phyloP scores from a whole-genome alignment of 2,113 vertebrate genomes.

The Regulus satrapa region DNA sequence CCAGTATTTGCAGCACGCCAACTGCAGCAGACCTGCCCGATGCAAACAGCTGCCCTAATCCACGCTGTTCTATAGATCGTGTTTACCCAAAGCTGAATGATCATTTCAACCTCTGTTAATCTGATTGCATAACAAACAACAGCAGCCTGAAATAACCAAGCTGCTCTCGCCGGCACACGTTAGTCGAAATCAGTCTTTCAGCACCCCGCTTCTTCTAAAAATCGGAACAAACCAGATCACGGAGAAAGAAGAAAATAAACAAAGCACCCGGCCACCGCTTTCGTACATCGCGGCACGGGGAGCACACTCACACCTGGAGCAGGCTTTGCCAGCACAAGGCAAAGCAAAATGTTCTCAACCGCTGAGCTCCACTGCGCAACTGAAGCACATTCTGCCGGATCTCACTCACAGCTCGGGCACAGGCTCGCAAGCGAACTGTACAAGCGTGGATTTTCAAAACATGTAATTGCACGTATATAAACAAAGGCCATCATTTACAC shows the following conservation, averaged over 20 bases:
- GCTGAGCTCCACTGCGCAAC: conserved; percentile 28
- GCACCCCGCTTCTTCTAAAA: neutral
- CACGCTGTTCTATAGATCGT: neutral
- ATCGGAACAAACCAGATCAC: neutral
- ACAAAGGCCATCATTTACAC: conserved; percentile 45
- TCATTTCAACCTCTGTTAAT: conserved; percentile 48
- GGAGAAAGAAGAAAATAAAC: neutral
- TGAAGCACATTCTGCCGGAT: conserved; percentile 12
- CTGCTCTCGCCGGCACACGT: neutral
- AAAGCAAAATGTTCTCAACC: neutral
- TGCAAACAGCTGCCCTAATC: neutral
- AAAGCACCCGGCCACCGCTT: neutral
- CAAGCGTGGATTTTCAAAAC: conserved; percentile 25
- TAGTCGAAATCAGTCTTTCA: neutral
- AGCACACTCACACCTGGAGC: neutral
- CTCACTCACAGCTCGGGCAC: conserved; percentile 27
- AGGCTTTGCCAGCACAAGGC: neutral
- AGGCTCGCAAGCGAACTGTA: conserved; percentile 9
- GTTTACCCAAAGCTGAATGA: conserved; percentile 14
- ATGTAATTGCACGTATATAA: conserved; percentile 53
- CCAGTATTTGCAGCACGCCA: rapidly evolving
- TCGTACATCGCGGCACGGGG: rapidly evolving
- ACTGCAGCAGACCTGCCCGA: neutral
- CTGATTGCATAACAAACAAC: conserved; percentile 33
- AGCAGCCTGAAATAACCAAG: conserved; percentile 21